A percentile compares a stretch with the other conserved stretches of the same genome.
Conservation (phyloP, 2,113 vertebrate genomes). For the Excalfactoria chinensis region DNA sequence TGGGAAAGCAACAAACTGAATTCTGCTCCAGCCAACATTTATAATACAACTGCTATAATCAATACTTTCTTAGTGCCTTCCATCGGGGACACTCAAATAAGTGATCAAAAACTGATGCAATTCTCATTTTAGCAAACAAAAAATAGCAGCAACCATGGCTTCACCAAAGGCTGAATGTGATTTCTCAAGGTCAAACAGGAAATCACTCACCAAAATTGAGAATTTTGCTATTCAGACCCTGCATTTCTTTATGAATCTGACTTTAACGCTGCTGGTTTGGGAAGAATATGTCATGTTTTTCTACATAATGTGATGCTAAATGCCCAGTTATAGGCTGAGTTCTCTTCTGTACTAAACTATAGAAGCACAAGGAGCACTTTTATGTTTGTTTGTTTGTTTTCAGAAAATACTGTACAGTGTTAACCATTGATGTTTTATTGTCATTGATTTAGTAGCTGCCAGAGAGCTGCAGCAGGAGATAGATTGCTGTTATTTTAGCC, state of each 20-base stretch:
- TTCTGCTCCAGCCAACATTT: background rate
- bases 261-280: background rate
- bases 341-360: background rate
- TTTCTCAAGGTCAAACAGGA: slow-evolving; percentile 4
- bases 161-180: background rate
- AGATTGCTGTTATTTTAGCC: slow-evolving; percentile 59
- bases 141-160: background rate
- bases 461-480: slow-evolving; percentile 38
- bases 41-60: background rate
- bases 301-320: background rate
- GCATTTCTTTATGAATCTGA: background rate
- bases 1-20: background rate
- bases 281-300: background rate
- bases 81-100: background rate
- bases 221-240: background rate
- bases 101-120: background rate
- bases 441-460: slow-evolving; percentile 63
- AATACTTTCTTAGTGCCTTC: background rate
- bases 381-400: background rate
- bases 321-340: accelerated
- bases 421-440: slow-evolving; percentile 58
- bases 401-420: background rate
- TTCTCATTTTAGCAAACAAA: background rate
- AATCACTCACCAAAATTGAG: background rate
- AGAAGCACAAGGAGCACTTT: background rate